phyloP scores from a whole-genome alignment of 2,888 invertebrate genomes.

The Acrobasis suavella region DNA sequence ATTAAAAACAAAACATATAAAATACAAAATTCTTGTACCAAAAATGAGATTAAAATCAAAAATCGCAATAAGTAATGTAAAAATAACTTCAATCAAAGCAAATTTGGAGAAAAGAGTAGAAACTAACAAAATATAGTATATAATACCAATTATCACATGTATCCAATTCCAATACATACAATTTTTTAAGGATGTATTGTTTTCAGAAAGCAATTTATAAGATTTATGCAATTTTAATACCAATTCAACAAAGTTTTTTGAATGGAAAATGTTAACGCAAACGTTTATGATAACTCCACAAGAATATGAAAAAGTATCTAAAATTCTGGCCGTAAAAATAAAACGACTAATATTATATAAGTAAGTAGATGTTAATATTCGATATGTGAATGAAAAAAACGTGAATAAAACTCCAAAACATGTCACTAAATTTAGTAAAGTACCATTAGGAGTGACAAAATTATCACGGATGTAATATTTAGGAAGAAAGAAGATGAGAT shows the following conservation, averaged over 20 bases:
- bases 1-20: not conserved
- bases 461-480: conserved; percentile 20
- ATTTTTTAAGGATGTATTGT: not conserved
- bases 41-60: not conserved
- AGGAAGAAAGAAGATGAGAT: not conserved
- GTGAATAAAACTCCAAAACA: not conserved
- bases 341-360: not conserved
- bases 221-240: not conserved
- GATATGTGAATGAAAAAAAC: not conserved
- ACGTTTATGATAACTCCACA: not conserved
- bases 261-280: not conserved
- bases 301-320: not conserved
- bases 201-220: not conserved
- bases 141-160: not conserved
- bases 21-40: not conserved
- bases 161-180: not conserved
- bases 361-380: too few relatives aligned
- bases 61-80: not conserved
- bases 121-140: not conserved
- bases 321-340: not conserved
- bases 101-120: not conserved
- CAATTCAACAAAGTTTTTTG: not conserved
- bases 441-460: conserved; percentile 20
- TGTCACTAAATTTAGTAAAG: not conserved
- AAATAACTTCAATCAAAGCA: not conserved